phyloP scores from a whole-genome alignment of 35 echinoderm and acorn worm genomes.

The Heliocidaris erythrogramma region DNA sequence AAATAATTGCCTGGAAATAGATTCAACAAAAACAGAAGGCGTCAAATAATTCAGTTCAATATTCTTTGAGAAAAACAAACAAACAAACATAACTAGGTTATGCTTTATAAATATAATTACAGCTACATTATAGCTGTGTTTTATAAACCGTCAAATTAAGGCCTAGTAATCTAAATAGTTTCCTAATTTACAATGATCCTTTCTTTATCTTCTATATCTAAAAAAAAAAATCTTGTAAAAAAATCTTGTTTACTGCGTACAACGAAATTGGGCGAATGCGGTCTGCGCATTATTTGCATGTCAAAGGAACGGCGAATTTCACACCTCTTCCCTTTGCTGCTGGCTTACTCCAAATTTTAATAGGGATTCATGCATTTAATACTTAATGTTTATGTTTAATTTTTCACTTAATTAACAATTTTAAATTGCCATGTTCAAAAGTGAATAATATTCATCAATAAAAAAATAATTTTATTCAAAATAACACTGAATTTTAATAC shows the following conservation, averaged over 20 bases:
- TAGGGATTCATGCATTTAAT: not conserved
- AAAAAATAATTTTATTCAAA: not conserved
- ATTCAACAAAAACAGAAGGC: no score
- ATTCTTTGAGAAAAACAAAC: no score
- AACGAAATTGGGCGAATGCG: not conserved
- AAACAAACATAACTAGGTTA: no score
- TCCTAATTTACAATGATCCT: not conserved
- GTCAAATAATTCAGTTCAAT: no score
- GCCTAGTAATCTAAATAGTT: not conserved
- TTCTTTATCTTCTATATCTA: not conserved
- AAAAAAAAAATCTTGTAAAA: not conserved
- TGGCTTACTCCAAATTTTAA: not conserved
- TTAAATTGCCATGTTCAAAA: no score
- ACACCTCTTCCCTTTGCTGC: conserved; percentile 43
- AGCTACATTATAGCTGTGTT: no score
- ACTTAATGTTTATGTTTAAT: not conserved
- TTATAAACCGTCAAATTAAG: not conserved
- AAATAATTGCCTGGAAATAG: no score
- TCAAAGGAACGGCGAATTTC: conserved; percentile 36
- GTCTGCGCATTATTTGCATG: conserved; percentile 63
- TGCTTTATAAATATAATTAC: no score
- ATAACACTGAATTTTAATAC: not conserved
- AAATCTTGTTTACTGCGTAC: conserved; percentile 69
- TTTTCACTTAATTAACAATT: not conserved
- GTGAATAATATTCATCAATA: not conserved